Evolutionary conservation across 2,113 vertebrate species (phyloP).

Genomic region (Ceyx margarethae): DNA sequence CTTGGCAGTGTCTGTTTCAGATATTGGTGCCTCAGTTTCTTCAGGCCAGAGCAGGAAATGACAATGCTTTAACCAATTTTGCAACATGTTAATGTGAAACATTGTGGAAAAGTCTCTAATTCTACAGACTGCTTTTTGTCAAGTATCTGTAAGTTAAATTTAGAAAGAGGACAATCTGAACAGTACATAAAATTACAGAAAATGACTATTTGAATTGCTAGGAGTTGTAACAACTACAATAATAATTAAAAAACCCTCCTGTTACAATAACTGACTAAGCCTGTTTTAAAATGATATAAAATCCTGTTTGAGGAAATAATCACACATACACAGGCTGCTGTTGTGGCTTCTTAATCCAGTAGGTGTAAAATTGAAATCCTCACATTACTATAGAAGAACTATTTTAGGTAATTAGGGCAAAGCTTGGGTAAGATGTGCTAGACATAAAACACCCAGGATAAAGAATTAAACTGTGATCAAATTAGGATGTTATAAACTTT

Average conservation of each 20-base stretch:
- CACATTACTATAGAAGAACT: constrained; percentile 21
- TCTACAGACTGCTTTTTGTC: background rate
- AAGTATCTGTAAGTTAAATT: background rate
- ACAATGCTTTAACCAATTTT: background rate
- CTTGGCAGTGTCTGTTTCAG: background rate
- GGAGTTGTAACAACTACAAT: background rate
- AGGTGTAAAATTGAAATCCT: constrained; percentile 59
- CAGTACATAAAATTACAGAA: background rate
- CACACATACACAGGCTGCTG: background rate
- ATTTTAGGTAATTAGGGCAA: constrained; percentile 61
- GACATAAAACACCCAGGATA: constrained; percentile 17
- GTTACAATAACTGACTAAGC: background rate
- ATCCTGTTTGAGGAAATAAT: constrained; percentile 36
- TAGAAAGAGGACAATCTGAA: background rate
- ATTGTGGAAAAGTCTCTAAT: background rate
- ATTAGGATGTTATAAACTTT: background rate
- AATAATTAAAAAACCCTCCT: background rate
- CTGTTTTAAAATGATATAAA: constrained; percentile 12
- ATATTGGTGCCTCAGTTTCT: background rate
- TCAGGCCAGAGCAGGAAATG: background rate
- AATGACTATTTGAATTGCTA: background rate
- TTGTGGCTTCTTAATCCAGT: constrained; percentile 56
- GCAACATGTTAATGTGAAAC: background rate
- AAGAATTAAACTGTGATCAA: constrained; percentile 7
- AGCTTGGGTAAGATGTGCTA: constrained; percentile 14